A percentile compares a stretch with the other conserved stretches of the same genome.
phyloP scores from a whole-genome alignment of 2,797 vertebrate species.

The Danio choprae region DNA sequence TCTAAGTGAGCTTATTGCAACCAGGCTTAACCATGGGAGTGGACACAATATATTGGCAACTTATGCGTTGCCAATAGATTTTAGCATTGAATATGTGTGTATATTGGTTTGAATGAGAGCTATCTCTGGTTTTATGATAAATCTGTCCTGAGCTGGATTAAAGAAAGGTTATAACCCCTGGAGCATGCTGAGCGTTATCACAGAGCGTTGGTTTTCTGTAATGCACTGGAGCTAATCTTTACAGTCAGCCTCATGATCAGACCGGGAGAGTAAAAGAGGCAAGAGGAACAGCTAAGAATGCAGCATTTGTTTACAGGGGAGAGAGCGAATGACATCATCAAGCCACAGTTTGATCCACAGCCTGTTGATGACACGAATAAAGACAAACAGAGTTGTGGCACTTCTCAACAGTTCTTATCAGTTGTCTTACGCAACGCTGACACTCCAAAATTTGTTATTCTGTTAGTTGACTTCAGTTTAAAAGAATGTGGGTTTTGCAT shows the following conservation, averaged over 20 bases:
- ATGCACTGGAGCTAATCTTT: constrained; percentile 52
- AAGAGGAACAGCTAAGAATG: constrained; percentile 13
- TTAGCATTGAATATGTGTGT: constrained; percentile 11
- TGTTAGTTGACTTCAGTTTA: not conserved
- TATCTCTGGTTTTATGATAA: constrained; percentile 37
- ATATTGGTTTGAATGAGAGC: constrained; percentile 24
- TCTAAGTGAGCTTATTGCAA: not conserved
- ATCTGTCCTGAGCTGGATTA: constrained; percentile 52
- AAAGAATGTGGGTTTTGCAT: constrained; percentile 14
- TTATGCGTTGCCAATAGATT: not conserved
- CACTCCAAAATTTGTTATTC: not conserved
- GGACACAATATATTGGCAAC: not conserved
- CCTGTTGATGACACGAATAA: constrained; percentile 6
- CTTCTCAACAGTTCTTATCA: not conserved
- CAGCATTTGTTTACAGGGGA: constrained; percentile 20
- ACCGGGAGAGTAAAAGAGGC: constrained; percentile 16
- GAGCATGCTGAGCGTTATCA: constrained; percentile 35
- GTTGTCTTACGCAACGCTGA: not conserved
- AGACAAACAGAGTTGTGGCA: constrained; percentile 2
- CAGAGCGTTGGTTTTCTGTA: constrained; percentile 26
- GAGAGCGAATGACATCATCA: constrained; percentile 69
- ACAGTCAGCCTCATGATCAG: constrained; percentile 33
- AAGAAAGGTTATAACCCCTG: constrained; percentile 46
- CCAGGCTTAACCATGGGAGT: not conserved
- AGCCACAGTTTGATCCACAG: constrained; percentile 56